phyloP scores from a whole-genome alignment of 2,888 invertebrate species.

The Ferrisia virgata region DNA sequence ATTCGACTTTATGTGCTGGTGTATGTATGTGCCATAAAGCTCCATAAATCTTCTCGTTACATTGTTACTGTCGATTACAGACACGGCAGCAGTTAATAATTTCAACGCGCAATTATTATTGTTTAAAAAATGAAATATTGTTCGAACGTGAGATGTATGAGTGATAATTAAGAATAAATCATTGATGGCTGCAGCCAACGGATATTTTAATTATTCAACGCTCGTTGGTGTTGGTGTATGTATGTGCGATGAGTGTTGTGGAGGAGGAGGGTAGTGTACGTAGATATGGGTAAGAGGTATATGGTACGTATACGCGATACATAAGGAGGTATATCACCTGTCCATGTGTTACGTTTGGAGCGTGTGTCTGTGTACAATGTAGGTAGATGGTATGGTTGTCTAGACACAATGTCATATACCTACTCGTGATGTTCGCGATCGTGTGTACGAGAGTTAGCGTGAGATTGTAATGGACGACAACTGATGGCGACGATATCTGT shows the following conservation, averaged over 20 bases:
- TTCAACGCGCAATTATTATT: slow-evolving; percentile 37
- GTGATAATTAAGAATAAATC: background rate
- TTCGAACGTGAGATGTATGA: slow-evolving; percentile 32
- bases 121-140: slow-evolving; percentile 25
- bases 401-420: slow-evolving; percentile 29
- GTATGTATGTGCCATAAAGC: background rate
- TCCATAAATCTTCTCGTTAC: background rate
- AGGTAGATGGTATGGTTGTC: background rate
- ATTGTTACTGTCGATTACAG: slow-evolving; percentile 19
- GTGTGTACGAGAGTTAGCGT: background rate
- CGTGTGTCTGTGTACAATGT: background rate
- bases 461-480: slow-evolving; percentile 17
- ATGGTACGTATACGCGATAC: background rate
- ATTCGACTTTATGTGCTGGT: too few species aligned
- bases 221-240: background rate
- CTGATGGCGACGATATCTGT: background rate
- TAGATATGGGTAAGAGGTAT: background rate
- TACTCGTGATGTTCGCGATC: background rate
- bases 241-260: too few species aligned
- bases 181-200: background rate
- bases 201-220: slow-evolving; percentile 22
- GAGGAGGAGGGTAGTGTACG: background rate
- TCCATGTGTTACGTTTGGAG: background rate
- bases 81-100: slow-evolving; percentile 19
- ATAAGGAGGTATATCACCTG: background rate